These are phyloP conservation scores for Agapornis roseicollis DNA, from an alignment of 2,113 vertebrate species.

Conservation along the genomic window DNA sequence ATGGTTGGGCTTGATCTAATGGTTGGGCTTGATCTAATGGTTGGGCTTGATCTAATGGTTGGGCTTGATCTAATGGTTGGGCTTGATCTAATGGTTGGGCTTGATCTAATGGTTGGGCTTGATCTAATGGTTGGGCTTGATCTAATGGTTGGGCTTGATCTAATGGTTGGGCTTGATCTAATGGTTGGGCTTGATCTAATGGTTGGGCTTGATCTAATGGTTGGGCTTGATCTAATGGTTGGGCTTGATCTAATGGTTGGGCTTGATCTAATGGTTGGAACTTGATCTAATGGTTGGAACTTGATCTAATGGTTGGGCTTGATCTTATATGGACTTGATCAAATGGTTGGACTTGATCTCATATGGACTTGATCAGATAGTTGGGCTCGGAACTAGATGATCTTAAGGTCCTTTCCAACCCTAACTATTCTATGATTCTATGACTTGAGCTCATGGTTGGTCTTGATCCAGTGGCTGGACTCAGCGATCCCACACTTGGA, in stretches of 20 bases:
- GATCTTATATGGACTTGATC: neutral
- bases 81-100: neutral
- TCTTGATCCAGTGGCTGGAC: neutral
- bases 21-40: neutral
- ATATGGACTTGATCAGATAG: neutral
- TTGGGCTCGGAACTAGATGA: too few relatives aligned
- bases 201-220: too few relatives aligned
- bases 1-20: neutral
- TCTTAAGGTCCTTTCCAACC: too few relatives aligned
- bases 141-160: too few relatives aligned
- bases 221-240: neutral
- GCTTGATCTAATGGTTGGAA: neutral
- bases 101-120: neutral
- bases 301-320: too few relatives aligned
- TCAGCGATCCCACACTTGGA: neutral
- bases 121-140: neutral
- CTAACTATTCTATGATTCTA: too few relatives aligned
- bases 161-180: too few relatives aligned
- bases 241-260: rapidly evolving
- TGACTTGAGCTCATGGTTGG: neutral
- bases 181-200: too few relatives aligned
- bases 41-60: neutral
- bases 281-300: too few relatives aligned
- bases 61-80: neutral
- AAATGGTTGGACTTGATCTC: neutral